phyloP scores from a whole-genome alignment of 2,113 vertebrate genomes.

The Nannobrachium achirus region DNA sequence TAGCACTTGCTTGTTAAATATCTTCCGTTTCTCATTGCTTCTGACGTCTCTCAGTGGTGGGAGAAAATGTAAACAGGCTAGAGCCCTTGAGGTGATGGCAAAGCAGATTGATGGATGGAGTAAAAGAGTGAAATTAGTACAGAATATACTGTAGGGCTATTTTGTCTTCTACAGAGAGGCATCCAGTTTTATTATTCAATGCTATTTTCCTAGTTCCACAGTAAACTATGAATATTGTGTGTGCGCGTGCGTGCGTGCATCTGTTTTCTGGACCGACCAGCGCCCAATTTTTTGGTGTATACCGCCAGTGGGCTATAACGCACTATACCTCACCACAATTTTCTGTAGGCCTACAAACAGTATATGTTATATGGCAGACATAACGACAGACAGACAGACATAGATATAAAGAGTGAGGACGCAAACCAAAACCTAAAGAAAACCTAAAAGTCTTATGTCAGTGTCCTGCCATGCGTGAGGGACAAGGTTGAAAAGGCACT shows the following conservation, averaged over 20 bases:
- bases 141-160: conserved; percentile 26
- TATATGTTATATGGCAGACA: too few relatives aligned
- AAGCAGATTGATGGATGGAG: conserved; percentile 13
- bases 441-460: background rate
- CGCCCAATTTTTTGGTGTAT: too few relatives aligned
- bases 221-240: conserved; percentile 5
- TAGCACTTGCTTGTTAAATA: conserved; percentile 10
- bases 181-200: conserved; percentile 56
- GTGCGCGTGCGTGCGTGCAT: background rate
- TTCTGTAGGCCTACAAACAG: too few relatives aligned
- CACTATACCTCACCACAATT: too few relatives aligned
- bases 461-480: background rate
- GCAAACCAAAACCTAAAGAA: too few relatives aligned
- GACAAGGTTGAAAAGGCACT: conserved; percentile 31
- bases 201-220: conserved; percentile 43
- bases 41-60: background rate
- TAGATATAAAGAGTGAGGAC: too few relatives aligned
- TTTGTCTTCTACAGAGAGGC: conserved; percentile 26
- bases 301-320: too few relatives aligned
- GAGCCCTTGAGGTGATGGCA: conserved; percentile 40
- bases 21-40: conserved; percentile 16
- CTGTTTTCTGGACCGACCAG: too few relatives aligned
- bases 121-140: conserved; percentile 32
- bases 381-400: too few relatives aligned
- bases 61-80: conserved; percentile 18